Evolutionary conservation across 2,113 vertebrate species (phyloP).

Genomic region (Megaptera novaeangliae): DNA sequence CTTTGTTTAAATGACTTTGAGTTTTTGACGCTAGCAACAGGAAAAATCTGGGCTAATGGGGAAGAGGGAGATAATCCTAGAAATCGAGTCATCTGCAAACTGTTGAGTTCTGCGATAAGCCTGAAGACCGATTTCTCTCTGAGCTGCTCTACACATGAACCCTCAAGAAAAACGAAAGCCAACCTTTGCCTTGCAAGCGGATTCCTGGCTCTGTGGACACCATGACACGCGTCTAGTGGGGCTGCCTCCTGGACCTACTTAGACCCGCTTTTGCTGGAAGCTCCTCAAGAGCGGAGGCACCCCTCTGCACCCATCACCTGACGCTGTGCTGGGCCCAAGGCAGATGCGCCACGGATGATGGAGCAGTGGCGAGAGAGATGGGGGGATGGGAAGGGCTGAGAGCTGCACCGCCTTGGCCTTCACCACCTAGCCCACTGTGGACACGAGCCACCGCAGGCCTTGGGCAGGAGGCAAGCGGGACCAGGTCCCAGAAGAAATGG

Average conservation of each 20-base stretch:
- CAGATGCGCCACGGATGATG: not conserved
- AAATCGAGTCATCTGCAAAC: not conserved
- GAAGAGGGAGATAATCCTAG: not conserved
- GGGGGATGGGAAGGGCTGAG: not conserved
- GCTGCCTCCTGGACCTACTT: too few species aligned
- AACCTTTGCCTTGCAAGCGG: not conserved
- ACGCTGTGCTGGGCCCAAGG: accelerated
- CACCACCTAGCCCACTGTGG: accelerated
- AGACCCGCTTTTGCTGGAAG: not conserved
- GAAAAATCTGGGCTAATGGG: not conserved
- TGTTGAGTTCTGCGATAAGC: not conserved
- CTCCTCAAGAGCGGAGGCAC: not conserved
- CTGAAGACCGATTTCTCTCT: too few species aligned
- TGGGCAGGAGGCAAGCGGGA: not conserved
- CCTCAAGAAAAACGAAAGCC: not conserved
- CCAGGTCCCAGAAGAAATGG: not conserved
- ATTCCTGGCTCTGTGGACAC: not conserved
- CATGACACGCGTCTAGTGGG: accelerated
- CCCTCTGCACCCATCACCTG: not conserved
- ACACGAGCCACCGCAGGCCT: accelerated
- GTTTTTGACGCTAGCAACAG: not conserved
- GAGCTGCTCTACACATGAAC: not conserved
- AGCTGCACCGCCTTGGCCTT: not conserved
- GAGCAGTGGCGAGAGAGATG: accelerated
- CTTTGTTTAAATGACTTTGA: not conserved